phyloP scores from a whole-genome alignment of 2,797 vertebrate genomes.

The Myioborus melanocephalus region DNA sequence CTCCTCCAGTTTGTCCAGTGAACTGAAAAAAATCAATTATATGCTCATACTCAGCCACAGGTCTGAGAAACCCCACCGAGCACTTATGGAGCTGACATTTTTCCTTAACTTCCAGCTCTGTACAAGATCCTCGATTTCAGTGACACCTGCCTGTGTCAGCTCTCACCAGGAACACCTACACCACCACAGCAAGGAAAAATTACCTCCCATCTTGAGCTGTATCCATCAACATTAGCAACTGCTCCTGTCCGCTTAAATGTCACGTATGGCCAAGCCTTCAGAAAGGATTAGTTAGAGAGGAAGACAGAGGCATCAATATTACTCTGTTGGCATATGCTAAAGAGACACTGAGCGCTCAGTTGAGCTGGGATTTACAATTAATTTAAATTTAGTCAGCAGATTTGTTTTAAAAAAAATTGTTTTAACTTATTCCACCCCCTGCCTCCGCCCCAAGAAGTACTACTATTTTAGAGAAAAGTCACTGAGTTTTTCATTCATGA shows the following conservation, averaged over 20 bases:
- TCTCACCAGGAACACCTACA: slow-evolving; percentile 11
- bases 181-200: not conserved
- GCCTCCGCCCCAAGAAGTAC: not conserved
- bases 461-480: slow-evolving; percentile 8
- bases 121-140: not conserved
- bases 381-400: slow-evolving; percentile 38
- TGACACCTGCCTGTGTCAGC: slow-evolving; percentile 5
- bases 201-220: not conserved
- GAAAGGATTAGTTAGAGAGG: not conserved
- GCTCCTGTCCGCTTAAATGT: not conserved
- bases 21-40: not conserved
- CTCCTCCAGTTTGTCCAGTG: not conserved
- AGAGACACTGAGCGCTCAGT: not conserved
- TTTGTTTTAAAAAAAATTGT: not conserved
- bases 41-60: not conserved
- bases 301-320: not conserved
- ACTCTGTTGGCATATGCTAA: not conserved
- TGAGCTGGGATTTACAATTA: slow-evolving; percentile 35
- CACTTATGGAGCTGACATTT: not conserved
- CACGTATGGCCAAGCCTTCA: not conserved
- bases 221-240: slow-evolving; percentile 3
- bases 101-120: slow-evolving; percentile 2
- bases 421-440: slow-evolving; percentile 43
- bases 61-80: not conserved
- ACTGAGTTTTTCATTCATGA: slow-evolving; percentile 12